Evolutionary conservation across 2,797 vertebrate genomes (phyloP), one percentile per base, ranked within the genome.

Genomic region (Phrynocephalus guinanensis): DNA sequence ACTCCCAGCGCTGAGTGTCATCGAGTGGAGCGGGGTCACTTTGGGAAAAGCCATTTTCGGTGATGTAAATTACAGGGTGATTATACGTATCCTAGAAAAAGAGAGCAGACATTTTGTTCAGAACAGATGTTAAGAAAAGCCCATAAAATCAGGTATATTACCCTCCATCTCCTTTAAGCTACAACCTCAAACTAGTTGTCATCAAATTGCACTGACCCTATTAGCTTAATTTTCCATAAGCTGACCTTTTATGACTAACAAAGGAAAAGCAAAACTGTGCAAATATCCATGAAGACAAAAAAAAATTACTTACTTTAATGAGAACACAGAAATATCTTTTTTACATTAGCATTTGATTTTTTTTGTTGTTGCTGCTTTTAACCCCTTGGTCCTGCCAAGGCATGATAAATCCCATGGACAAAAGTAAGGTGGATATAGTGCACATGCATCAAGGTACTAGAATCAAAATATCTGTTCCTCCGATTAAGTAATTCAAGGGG

Each of bases 31-130:
- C 89, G 6, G 94, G 95, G 85, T 98, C 98, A 90, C 91, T 93
- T 95, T 98, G 97, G 89, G 97, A 96, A 96, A 99, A 98, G 81
- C 98, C 97, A 60, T 97, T 99, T 96, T 98, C 97, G 1, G 98
- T 98, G 90, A 99, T 97, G 96, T 98, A 98, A 97, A 99, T 97
- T 83, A 94, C 84, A 11, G 97, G 97, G 93, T 97, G 96, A 96
- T 97, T 96, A 95, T 97, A 99, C 2, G 92, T 97, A 94, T 98
- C 96, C 98, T 98, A 96, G 87, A 96, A 97, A 68, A 95, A 96
- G 92, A 96, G 92, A 97, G 81, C 85, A 94, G 89, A 94, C 96
- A 93, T 95, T 96, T 95, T 95, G 94, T 96, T 95, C 93, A 90
- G 91, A 95, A 94, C 93, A 97, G 95, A 95, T 97, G 96, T 96